These are phyloP conservation scores for Cryptoleucopteryx plumbea DNA, from an alignment of 2,113 vertebrate species.

Conservation along the genomic window DNA sequence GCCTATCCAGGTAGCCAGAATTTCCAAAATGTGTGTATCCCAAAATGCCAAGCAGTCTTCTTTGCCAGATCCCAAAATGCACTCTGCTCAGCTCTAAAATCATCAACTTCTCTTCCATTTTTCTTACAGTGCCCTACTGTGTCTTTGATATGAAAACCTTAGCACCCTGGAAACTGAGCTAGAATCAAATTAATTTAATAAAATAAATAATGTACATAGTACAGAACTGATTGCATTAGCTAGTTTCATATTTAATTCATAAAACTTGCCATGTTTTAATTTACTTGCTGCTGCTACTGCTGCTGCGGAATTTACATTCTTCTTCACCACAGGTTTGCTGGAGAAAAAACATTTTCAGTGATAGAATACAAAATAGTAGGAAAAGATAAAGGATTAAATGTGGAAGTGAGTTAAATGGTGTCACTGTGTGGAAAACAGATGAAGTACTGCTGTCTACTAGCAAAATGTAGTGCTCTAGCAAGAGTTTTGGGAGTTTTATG, in stretches of 20 bases:
- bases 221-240: constrained; percentile 38
- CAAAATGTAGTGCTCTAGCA: background rate
- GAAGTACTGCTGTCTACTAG: background rate
- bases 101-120: background rate
- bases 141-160: constrained; percentile 19
- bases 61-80: background rate
- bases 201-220: constrained; percentile 45
- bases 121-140: background rate
- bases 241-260: constrained; percentile 59
- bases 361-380: background rate
- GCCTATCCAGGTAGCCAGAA: background rate
- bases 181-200: constrained; percentile 45
- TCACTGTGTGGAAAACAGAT: background rate
- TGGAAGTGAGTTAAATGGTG: background rate
- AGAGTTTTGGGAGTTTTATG: background rate
- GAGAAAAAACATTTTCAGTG: background rate
- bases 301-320: constrained; percentile 17
- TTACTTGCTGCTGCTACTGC: constrained; percentile 21
- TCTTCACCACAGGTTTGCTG: background rate
- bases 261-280: constrained; percentile 42
- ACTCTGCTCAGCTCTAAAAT: background rate
- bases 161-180: background rate
- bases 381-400: background rate
- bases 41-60: background rate
- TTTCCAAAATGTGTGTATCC: background rate